These are phyloP conservation scores for Tachystola acroxantha DNA, from an alignment of 2,888 invertebrate genomes.

Conservation along the genomic window DNA sequence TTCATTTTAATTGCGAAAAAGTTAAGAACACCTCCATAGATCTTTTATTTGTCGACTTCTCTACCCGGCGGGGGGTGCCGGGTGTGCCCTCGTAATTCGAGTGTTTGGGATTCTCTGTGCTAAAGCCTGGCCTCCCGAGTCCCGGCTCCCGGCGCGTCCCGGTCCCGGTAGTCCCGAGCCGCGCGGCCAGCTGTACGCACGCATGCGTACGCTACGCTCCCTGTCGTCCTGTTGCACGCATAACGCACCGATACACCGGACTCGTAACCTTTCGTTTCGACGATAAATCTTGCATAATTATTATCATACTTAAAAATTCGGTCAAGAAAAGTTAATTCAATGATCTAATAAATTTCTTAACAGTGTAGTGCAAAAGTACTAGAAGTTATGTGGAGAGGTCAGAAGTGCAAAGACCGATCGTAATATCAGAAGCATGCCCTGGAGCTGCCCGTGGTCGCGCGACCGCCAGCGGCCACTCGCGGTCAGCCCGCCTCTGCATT, in stretches of 20 bases:
- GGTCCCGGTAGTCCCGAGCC: conserved; percentile 43
- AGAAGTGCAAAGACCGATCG: conserved; percentile 33
- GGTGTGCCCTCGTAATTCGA: conserved; percentile 28
- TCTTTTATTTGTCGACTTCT: too few species aligned
- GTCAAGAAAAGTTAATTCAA: too few species aligned
- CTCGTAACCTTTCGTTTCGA: conserved; percentile 1
- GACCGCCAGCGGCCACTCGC: conserved; percentile 49
- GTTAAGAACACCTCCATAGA: too few species aligned
- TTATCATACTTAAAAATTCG: too few species aligned
- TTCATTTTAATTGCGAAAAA: too few species aligned
- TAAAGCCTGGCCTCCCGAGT: too few species aligned
- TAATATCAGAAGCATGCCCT: conserved; percentile 49
- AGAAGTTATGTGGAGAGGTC: conserved; percentile 32
- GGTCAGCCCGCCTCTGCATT: conserved; percentile 51
- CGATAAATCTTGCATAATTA: not conserved
- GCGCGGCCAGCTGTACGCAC: conserved; percentile 47
- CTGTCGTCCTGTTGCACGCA: conserved; percentile 48
- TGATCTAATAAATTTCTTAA: too few species aligned
- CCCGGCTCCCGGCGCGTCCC: conserved; percentile 22
- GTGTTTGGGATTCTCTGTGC: conserved; percentile 38
- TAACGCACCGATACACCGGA: conserved; percentile 15
- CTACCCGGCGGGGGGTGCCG: not conserved
- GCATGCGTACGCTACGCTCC: conserved; percentile 37
- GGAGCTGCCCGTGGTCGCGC: conserved; percentile 69
- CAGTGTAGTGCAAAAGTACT: conserved; percentile 17